These are phyloP conservation scores for Champsocephalus esox DNA, from an alignment of 2,797 vertebrate genomes.

Conservation along the genomic window DNA sequence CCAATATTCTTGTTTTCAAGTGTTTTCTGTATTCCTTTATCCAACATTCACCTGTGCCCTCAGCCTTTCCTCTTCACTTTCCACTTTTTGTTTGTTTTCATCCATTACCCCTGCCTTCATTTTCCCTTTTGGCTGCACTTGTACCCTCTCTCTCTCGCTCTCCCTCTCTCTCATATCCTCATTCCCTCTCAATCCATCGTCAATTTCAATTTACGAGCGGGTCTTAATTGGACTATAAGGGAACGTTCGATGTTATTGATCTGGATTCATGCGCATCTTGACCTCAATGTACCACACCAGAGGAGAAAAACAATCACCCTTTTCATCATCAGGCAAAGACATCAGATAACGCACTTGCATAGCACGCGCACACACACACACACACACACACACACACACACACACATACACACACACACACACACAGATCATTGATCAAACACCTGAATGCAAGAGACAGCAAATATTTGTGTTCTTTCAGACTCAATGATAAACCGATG, in stretches of 20 bases:
- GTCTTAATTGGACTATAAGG: constrained; percentile 83
- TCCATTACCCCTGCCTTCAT: constrained; percentile 39
- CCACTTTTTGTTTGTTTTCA: constrained; percentile 17
- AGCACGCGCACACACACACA: constrained; percentile 6
- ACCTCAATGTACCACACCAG: constrained; percentile 67
- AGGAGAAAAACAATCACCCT: constrained; percentile 53
- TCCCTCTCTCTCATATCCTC: constrained; percentile 30
- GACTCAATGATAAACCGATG: constrained; percentile 57
- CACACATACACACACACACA: constrained; percentile 15
- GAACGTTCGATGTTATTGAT: constrained; percentile 80
- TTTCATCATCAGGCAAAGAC: constrained; percentile 73
- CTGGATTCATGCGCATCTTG: constrained; percentile 74
- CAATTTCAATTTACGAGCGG: constrained; percentile 81
- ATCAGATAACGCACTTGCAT: constrained; percentile 50
- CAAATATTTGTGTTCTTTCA: constrained; percentile 75
- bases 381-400: neutral
- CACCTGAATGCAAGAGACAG: constrained; percentile 68
- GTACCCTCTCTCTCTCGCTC: constrained; percentile 33
- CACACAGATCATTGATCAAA: constrained; percentile 73
- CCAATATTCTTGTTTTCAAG: constrained; percentile 41
- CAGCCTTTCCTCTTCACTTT: neutral
- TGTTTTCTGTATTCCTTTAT: constrained; percentile 47
- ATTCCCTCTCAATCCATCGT: constrained; percentile 60
- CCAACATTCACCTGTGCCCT: constrained; percentile 43
- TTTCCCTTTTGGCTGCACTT: constrained; percentile 37